Percentiles rank a stretch among this genome's conserved stretches.
These are phyloP conservation scores for Timema podura DNA, from an alignment of 2,888 invertebrate species.

Conservation along the genomic window DNA sequence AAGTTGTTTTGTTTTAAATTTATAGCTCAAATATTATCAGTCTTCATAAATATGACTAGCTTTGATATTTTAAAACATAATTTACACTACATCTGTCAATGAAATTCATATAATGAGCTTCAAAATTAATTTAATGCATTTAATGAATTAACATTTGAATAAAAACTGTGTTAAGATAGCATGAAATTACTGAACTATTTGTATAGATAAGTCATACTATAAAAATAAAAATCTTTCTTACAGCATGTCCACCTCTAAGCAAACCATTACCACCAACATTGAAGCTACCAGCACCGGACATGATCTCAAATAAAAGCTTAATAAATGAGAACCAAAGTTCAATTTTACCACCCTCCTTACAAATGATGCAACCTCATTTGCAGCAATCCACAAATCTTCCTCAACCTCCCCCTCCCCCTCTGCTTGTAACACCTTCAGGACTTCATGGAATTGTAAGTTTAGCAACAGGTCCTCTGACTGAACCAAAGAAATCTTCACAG, in stretches of 20 bases:
- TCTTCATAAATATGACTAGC: too few relatives aligned
- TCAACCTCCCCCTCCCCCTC: constrained; percentile 27
- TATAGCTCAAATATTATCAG: too few relatives aligned
- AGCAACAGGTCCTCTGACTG: constrained; percentile 11
- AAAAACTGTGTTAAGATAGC: too few relatives aligned
- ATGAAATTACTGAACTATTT: too few relatives aligned
- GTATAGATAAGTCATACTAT: too few relatives aligned
- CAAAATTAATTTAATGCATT: too few relatives aligned
- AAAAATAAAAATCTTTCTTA: background rate
- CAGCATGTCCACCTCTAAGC: constrained; percentile 25
- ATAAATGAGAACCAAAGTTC: constrained; percentile 17
- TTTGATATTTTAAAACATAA: too few relatives aligned
- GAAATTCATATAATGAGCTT: too few relatives aligned
- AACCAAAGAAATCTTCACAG: background rate
- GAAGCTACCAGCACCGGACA: constrained; percentile 16
- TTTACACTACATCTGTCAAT: too few relatives aligned
- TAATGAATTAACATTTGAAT: too few relatives aligned
- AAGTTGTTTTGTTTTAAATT: too few relatives aligned
- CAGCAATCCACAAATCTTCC: constrained; percentile 29
- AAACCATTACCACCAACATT: constrained; percentile 24
- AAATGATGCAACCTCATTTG: constrained; percentile 32
- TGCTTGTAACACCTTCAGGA: constrained; percentile 23
- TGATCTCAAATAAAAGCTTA: constrained; percentile 17
- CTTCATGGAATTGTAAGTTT: constrained; percentile 19
- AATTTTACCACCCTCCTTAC: constrained; percentile 26